A percentile compares a stretch with the other conserved stretches of the same genome.
Evolutionary conservation across 2,113 vertebrate species (phyloP).

Genomic region (Gnathonemus longibarbis): DNA sequence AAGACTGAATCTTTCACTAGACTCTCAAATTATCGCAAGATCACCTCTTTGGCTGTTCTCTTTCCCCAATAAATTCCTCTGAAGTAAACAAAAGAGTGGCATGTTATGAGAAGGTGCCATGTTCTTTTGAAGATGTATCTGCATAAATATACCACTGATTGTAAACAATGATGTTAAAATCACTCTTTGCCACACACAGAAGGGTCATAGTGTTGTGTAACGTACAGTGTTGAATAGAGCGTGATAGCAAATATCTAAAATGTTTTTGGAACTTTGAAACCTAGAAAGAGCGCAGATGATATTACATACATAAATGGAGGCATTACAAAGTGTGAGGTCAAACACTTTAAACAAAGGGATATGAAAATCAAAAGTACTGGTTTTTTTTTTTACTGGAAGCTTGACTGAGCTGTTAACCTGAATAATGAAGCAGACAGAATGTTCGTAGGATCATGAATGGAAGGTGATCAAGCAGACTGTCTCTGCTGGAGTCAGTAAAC

Average conservation of each 20-base stretch:
- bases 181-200: neutral
- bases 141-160: conserved; percentile 5
- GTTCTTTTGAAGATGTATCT: neutral
- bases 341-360: neutral
- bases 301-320: neutral
- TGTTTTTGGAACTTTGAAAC: neutral
- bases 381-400: neutral
- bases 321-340: neutral
- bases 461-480: neutral
- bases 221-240: neutral
- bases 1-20: neutral
- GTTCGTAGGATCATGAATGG: neutral
- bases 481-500: neutral
- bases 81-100: neutral
- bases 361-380: neutral
- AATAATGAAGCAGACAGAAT: neutral
- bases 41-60: neutral
- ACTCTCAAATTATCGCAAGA: neutral
- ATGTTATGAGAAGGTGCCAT: conserved; percentile 13
- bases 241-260: neutral
- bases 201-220: neutral
- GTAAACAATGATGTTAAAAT: conserved; percentile 2
- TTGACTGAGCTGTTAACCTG: neutral
- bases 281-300: neutral
- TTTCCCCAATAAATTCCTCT: neutral